Percentiles rank a stretch among this genome's conserved stretches.
Evolutionary conservation across 2,797 vertebrate species (phyloP).

Genomic region (Cygnus olor): DNA sequence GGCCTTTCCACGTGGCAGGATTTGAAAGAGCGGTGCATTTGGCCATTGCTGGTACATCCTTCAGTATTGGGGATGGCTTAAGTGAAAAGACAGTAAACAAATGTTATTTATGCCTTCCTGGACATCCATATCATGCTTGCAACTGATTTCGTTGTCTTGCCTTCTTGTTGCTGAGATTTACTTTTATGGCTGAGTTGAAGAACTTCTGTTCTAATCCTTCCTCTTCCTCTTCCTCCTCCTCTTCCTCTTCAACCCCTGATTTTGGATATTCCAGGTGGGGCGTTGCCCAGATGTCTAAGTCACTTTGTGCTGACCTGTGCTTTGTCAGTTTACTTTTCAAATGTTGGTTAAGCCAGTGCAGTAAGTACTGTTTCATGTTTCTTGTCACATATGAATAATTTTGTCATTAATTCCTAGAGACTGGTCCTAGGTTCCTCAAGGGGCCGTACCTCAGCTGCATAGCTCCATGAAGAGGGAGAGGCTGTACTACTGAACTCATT

Average conservation of each 20-base stretch:
- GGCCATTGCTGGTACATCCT: not conserved
- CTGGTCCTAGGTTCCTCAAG: not conserved
- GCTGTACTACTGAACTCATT: not conserved
- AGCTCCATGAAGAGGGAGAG: not conserved
- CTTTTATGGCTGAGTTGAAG: not conserved
- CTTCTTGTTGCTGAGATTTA: not conserved
- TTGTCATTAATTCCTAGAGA: not conserved
- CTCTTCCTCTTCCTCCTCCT: not conserved
- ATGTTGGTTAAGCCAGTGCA: not conserved
- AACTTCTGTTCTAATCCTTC: not conserved
- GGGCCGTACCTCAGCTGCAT: not conserved
- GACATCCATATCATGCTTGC: not conserved
- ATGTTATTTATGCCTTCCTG: not conserved
- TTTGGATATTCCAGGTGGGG: not conserved
- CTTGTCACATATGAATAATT: not conserved
- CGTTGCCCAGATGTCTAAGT: not conserved
- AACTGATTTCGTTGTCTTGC: not conserved
- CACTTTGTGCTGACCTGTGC: not conserved
- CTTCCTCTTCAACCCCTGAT: not conserved
- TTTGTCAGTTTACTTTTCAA: not conserved
- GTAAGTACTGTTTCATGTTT: not conserved
- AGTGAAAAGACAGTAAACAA: not conserved
- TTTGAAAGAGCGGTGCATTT: not conserved
- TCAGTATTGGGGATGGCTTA: not conserved
- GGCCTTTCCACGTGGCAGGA: not conserved